These are phyloP conservation scores for Allophyes oxyacanthae DNA, from an alignment of 2,888 invertebrate species.

Conservation along the genomic window DNA sequence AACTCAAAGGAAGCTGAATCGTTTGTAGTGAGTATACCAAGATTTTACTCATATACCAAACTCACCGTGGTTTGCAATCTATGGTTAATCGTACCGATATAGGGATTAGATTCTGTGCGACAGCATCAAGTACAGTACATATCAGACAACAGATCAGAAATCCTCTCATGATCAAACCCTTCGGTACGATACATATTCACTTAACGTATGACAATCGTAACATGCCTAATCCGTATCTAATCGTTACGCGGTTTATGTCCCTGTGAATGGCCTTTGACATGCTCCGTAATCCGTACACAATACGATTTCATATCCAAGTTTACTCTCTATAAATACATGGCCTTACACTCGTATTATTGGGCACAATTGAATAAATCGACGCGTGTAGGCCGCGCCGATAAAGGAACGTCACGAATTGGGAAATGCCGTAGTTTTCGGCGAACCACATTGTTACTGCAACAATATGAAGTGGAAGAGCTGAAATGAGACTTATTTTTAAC, in stretches of 20 bases:
- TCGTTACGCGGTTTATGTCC: constrained; percentile 41
- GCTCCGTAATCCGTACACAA: constrained; percentile 55
- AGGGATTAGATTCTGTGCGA: too few relatives aligned
- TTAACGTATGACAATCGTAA: constrained; percentile 37
- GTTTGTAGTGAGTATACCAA: too few relatives aligned
- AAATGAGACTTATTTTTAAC: background rate
- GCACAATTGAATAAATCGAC: constrained; percentile 40
- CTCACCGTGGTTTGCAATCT: too few relatives aligned
- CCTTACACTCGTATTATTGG: constrained; percentile 19
- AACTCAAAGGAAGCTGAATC: too few relatives aligned
- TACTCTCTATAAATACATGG: constrained; percentile 34
- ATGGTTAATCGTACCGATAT: background rate
- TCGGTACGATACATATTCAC: constrained; percentile 23
- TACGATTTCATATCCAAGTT: constrained; percentile 41
- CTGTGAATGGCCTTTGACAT: constrained; percentile 51
- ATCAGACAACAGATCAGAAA: constrained; percentile 28
- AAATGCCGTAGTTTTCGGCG: constrained; percentile 15
- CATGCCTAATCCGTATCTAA: constrained; percentile 54
- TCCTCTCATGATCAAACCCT: constrained; percentile 39
- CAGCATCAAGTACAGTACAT: constrained; percentile 5
- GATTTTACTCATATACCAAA: too few relatives aligned
- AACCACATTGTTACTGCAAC: constrained; percentile 2
- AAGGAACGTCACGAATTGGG: constrained; percentile 9
- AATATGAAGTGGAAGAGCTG: background rate
- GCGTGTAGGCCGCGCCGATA: constrained; percentile 6